These are phyloP conservation scores for Sander vitreus DNA, from an alignment of 2,113 vertebrate species.

Conservation along the genomic window DNA sequence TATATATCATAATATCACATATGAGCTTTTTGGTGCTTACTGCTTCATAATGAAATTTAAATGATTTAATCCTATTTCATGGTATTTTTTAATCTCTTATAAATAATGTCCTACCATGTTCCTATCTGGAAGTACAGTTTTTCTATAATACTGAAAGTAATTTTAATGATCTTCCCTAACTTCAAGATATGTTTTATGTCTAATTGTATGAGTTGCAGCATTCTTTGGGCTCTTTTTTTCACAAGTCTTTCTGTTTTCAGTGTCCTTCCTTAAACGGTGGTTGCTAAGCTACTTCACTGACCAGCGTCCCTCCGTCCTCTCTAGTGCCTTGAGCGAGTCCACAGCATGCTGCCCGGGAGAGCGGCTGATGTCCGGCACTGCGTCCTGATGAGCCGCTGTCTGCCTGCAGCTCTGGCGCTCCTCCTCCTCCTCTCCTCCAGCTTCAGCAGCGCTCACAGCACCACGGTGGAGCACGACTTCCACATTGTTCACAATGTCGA, in stretches of 20 bases:
- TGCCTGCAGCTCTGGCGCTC: constrained; percentile 80
- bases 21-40: not conserved
- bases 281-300: not conserved
- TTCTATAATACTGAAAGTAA: not conserved
- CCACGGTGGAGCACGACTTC: constrained; percentile 89
- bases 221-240: not conserved
- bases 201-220: not conserved
- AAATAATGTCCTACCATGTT: not conserved
- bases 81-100: not conserved
- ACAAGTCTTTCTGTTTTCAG: not conserved
- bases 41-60: not conserved
- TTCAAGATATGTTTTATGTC: not conserved
- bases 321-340: constrained; percentile 62
- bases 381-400: constrained; percentile 72
- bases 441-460: constrained; percentile 84
- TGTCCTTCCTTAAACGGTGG: not conserved
- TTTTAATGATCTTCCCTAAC: not conserved
- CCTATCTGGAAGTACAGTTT: not conserved
- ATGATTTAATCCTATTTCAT: not conserved
- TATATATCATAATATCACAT: not conserved
- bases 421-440: constrained; percentile 82
- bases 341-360: constrained; percentile 72
- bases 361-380: constrained; percentile 65
- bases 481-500: constrained; percentile 90
- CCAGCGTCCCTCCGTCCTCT: constrained; percentile 8